Base-by-base conservation (phyloP, 2,113 vertebrate genomes). In the Paedocypris sp. region DNA sequence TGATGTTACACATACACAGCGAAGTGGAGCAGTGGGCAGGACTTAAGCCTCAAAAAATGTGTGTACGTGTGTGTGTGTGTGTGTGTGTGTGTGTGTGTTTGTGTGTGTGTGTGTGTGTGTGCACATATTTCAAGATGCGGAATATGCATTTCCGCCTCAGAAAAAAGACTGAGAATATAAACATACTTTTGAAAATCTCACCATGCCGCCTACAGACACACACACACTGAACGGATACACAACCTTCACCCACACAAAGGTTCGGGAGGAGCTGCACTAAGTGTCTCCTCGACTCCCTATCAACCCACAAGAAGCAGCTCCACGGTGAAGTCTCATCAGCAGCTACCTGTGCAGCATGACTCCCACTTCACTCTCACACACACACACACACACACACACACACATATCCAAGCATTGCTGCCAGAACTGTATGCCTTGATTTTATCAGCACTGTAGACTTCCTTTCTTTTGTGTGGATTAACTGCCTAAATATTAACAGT, bases 171-270 rank as follows among this genome's bases (percentile, higher is more conserved):
- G 16, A 53, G 35, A 26, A 39, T 13, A 67, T 54, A 45, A 46
- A 59, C 52, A 33, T 6, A 36, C 43, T n/a, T 36, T 39, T 38
- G 15, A 29, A n/a, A 45, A 31, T 35, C 36, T 36, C 18, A 51
- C 42, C 31, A 11, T 22, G 25, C 36, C 23, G 13, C 25, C 9
- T 18, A 19, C 22, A 39, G 10, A 42, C 49, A 32, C 26, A 33
- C 58, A 16, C 7, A 36, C 20, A 36, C 38, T 58, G 25, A 50
- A 71, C 42, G 23, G 42, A 63, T 20, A 68, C 29, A 60, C 66
- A 66, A 64, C 62, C 56, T 53, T 68, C 50, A 36, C 54, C 68
- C 54, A 59, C 54, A 41, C 52, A 65, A 18, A 57, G 43, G 25
- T 29, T 41, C 25, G 48, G 38, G 42, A 23, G 25, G 13, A 19